Percentiles rank a stretch among this genome's conserved stretches.
Evolutionary conservation across 2,797 vertebrate species (phyloP).

Genomic region (Microctenopoma lineatum): DNA sequence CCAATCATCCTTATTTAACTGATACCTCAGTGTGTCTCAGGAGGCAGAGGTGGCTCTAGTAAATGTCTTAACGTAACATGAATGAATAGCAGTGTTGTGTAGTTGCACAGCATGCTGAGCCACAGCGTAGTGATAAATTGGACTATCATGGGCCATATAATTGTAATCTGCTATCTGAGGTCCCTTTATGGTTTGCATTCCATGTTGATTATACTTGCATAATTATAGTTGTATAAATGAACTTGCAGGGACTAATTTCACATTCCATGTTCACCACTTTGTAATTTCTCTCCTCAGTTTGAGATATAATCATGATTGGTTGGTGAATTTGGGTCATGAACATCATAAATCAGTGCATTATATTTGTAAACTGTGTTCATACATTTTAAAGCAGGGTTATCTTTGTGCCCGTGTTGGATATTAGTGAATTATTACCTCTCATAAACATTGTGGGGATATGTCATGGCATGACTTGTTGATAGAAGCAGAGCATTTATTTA

Average conservation of each 20-base stretch:
- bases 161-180: conserved; percentile 26
- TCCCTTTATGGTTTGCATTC: conserved; percentile 4
- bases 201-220: conserved; percentile 21
- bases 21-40: conserved; percentile 11
- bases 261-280: conserved; percentile 21
- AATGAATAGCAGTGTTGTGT: conserved; percentile 20
- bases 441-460: background rate
- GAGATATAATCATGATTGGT: conserved; percentile 17
- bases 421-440: background rate
- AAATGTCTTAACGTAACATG: conserved; percentile 28
- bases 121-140: conserved; percentile 23
- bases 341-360: conserved; percentile 14
- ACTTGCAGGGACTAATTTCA: conserved; percentile 32
- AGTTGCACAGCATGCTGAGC: conserved; percentile 12
- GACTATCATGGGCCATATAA: conserved; percentile 11
- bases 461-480: conserved; percentile 4
- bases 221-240: conserved; percentile 31
- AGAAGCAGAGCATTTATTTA: conserved; percentile 31
- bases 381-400: background rate
- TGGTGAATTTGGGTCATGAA: background rate
- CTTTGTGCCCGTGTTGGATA: conserved; percentile 4
- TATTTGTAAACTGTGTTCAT: background rate
- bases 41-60: conserved; percentile 13
- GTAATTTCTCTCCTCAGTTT: conserved; percentile 31
- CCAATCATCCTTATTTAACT: conserved; percentile 13